Base-by-base conservation (phyloP, 2,113 vertebrate genomes). In the Tinamus guttatus region DNA sequence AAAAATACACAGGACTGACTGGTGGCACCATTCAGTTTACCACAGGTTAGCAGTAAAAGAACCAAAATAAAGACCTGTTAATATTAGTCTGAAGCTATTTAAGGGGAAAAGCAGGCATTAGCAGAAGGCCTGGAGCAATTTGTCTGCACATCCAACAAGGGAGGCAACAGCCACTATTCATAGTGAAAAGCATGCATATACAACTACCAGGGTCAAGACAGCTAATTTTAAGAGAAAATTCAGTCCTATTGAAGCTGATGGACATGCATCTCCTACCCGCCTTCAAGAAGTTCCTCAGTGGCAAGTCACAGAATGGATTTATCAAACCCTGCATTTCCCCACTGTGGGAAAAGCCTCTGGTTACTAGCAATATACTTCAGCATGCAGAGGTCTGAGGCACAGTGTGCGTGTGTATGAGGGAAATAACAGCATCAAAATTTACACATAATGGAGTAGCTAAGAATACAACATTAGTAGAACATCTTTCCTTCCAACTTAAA, bases 181-280 rank as follows among this genome's bases (percentile, higher is more conserved):
- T 3, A 59, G 27, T 2, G 2, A 64, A 28, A 28, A 68, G 40
- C 2, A 0, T 1, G 5, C 45, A 52, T 9, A 41, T 51, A 19
- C 56, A 38, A 70, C 17, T 38, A 27, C 2, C 20, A 47, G 7
- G 24, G 51, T n/a, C 25, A 13, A 73, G 36, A 12, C 2, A 52
- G 43, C 20, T n/a, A 21, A 60, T 51, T 71, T 58, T 45, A 76
- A 84, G 59, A 1, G 1, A 54, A 81, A 62, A 51, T 11, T 67
- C 45, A 59, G 34, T 54, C n/a, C 41, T 59, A 14, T 25, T 13
- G 25, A 73, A 69, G 51, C 6, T 32, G 40, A 71, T 18, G 7
- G 9, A 3, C 22, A 18, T 3, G 1, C 21, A 68, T 38, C 30
- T 76, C 63, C 36, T 27, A 32, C 14, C 4, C 16, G 24, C 41